Evolutionary conservation across 2,113 vertebrate genomes (phyloP), one percentile per base, ranked within the genome.

Genomic region (Pteropus alecto): DNA sequence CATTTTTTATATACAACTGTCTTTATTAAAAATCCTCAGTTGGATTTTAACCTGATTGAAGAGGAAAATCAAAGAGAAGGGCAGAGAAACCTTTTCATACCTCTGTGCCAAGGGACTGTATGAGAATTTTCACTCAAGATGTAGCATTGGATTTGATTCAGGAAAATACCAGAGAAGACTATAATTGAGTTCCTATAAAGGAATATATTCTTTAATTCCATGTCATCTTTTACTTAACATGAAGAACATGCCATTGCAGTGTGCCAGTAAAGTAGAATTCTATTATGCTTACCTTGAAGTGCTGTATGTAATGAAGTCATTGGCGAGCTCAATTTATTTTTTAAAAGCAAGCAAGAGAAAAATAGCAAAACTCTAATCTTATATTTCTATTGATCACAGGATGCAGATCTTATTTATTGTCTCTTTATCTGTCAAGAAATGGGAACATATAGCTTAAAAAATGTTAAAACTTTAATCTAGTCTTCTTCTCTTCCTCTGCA

Each of bases 361-460:
- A 97, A 76, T 41, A 79, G 70, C 71, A 90, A 96, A 96, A 85
- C 16, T 48, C 54, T 91, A 91, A 43, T n/a, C 19, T 95, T 85
- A 65, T 18, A 94, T 85, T 91, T 97, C 65, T 85, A 85, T 56
- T 97, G 81, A 93, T 82, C 78, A 90, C 26, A 95, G 67, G 15
- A 96, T 86, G n/a, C 30, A 93, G 61, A 79, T 92, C 33, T 94
- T 96, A 92, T 87, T 96, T 88, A 65, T 58, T 81, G 35, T 94
- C 41, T 87, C 33, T 87, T 95, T 94, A 63, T 87, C 84, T 95
- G 93, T 95, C 76, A 97, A 92, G 74, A 96, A 90, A 73, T 78
- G 35, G n/a, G 30, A 95, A 77, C 38, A 83, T n/a, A 77, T 48
- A 86, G 12, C 63, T 96, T 73, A 24, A 85, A 87, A 89, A 51